These are phyloP conservation scores for Trichomycterus rosablanca DNA, from an alignment of 2,113 vertebrate genomes.

Conservation along the genomic window DNA sequence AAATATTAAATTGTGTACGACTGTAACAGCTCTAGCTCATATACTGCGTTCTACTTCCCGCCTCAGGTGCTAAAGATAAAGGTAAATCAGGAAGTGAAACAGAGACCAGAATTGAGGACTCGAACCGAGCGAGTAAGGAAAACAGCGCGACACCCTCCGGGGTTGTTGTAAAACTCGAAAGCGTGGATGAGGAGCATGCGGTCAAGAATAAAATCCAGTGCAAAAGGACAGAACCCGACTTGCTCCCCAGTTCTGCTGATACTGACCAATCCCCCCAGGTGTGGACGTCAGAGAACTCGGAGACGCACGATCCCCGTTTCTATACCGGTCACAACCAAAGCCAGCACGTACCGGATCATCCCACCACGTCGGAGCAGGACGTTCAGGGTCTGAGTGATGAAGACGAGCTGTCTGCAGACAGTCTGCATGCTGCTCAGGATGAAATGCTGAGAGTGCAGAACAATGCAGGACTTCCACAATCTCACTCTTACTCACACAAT, in stretches of 20 bases:
- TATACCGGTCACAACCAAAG: too few species aligned
- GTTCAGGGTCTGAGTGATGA: neutral
- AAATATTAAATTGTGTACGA: too few species aligned
- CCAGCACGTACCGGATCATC: neutral
- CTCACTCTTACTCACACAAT: neutral
- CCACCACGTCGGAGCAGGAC: neutral
- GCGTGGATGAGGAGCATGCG: neutral
- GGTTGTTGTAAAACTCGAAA: constrained; percentile 16
- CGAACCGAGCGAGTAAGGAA: neutral
- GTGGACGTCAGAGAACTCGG: constrained; percentile 12
- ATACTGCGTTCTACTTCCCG: too few species aligned
- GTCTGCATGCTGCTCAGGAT: constrained; percentile 2
- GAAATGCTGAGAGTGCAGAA: neutral
- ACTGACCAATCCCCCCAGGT: constrained; percentile 7
- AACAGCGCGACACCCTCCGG: neutral
- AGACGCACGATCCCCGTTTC: neutral
- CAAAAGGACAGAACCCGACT: neutral
- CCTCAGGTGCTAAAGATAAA: constrained; percentile 9
- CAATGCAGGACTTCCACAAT: neutral
- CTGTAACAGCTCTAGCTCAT: too few species aligned
- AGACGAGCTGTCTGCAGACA: constrained; percentile 3
- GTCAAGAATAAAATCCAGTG: neutral
- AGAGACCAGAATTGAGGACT: neutral
- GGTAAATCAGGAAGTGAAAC: neutral
- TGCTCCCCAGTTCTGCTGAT: neutral